A percentile compares a stretch with the other conserved stretches of the same genome.
Conservation (phyloP, 2,797 vertebrate genomes). For the Passerculus sandwichensis region DNA sequence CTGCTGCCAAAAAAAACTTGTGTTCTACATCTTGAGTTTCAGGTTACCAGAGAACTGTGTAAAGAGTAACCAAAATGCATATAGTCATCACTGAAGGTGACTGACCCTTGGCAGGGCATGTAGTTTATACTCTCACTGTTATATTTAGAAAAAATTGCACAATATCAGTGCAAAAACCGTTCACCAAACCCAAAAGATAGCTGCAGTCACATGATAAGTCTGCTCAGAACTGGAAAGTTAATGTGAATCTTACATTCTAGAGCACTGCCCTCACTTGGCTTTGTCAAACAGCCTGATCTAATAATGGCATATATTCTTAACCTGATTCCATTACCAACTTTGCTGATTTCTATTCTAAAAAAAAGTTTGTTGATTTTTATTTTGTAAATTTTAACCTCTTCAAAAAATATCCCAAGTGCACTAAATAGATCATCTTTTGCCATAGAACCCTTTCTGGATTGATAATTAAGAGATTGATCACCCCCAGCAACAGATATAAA, state of each 20-base stretch:
- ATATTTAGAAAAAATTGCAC: not conserved
- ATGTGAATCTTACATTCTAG: not conserved
- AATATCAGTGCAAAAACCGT: not conserved
- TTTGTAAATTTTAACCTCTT: not conserved
- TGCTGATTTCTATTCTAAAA: not conserved
- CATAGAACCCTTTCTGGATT: not conserved
- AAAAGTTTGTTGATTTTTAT: not conserved
- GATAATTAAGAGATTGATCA: conserved; percentile 53
- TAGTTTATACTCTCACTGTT: not conserved
- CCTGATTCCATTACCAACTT: not conserved
- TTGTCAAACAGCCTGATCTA: not conserved
- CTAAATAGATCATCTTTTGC: not conserved
- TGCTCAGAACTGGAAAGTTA: not conserved
- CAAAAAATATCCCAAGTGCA: not conserved
- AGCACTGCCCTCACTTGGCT: not conserved
- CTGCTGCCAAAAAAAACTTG: not conserved
- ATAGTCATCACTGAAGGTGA: not conserved
- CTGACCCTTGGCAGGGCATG: not conserved
- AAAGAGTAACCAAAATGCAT: not conserved
- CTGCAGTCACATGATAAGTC: not conserved
- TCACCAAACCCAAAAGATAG: not conserved
- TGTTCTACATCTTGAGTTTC: not conserved
- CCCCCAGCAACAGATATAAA: not conserved
- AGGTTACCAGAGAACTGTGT: not conserved
- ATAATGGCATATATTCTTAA: not conserved